Conservation (phyloP, 2,113 vertebrate species). For the Thalassoma bifasciatum region DNA sequence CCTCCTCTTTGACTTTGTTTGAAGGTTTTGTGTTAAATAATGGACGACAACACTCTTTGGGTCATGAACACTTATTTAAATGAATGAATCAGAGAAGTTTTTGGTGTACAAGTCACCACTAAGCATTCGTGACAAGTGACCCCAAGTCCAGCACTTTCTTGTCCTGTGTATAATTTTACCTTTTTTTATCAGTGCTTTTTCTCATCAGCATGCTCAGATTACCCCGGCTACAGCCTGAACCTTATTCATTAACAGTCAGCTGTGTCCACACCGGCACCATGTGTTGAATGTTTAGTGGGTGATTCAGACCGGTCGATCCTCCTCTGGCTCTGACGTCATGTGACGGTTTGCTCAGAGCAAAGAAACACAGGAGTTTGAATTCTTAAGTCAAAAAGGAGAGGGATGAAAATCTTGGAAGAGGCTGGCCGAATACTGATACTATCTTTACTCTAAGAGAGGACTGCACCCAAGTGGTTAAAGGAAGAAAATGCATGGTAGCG, state of each 20-base stretch:
- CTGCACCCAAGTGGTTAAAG: slow-evolving; percentile 66
- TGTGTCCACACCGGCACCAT: slow-evolving; percentile 16
- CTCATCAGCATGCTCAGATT: background rate
- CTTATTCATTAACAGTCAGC: slow-evolving; percentile 23
- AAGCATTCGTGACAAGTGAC: too few relatives aligned
- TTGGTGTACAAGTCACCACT: too few relatives aligned
- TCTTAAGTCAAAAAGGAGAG: background rate
- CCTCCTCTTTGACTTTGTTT: background rate
- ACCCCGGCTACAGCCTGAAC: background rate
- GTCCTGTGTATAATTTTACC: too few relatives aligned
- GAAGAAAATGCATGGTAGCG: slow-evolving; percentile 25
- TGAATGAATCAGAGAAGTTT: background rate
- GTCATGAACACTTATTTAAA: background rate
- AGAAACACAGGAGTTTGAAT: slow-evolving; percentile 29
- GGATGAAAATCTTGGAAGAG: background rate
- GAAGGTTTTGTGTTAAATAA: background rate
- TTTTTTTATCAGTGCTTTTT: background rate
- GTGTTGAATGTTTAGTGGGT: slow-evolving; percentile 60
- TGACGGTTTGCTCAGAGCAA: slow-evolving; percentile 1
- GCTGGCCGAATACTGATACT: background rate
- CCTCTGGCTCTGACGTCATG: slow-evolving; percentile 60
- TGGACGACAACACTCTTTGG: background rate
- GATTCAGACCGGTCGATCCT: slow-evolving; percentile 59
- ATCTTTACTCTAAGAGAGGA: slow-evolving; percentile 43
- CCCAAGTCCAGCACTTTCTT: background rate